Evolutionary conservation across 2,113 vertebrate genomes (phyloP), one percentile per base, ranked within the genome.

Genomic region (Eulemur rufifrons): DNA sequence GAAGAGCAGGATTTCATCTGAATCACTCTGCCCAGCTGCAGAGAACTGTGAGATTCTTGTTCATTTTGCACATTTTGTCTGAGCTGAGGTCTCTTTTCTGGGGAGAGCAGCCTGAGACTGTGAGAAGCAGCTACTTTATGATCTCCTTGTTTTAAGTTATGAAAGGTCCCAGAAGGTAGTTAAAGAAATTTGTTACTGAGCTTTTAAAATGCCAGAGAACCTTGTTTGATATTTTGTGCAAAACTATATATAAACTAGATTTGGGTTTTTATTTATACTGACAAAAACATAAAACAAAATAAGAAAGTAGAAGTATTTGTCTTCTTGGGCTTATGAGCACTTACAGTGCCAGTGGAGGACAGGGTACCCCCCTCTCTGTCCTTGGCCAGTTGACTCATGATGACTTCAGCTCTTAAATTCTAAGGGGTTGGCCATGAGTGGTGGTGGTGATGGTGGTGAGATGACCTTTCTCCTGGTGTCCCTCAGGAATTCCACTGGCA

Each of bases 71-170:
- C 86, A 68, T 73, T 93, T 98, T 54, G 20, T 18, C 52, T 96
- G 74, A 29, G 95, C 96, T 95, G 93, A 97, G 94, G 97, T 96
- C 95, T 98, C 95, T 95, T 96, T 96, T 96, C 95, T 45, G 68
- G 97, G 94, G 93, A 97, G 86, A 71, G 64, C 77, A 90, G 97
- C 95, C 86, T 96, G 85, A 81, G 74, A 66, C 96, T 95, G 95
- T 94, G 95, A 97, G 90, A 98, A 97, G 82, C 95, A 96, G 97
- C 42, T 96, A 29, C 27, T 29, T 52, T 95, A 94, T 98, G 85
- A 3, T 97, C 81, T 86, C 81, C 34, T 64, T 88, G 74, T 86
- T 96, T 73, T 97, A 78, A 71, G 37, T 37, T 68, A 20, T 92
- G 95, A 94, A 96, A 95, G 89, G 84, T 27, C 32, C 5, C 34